Evolutionary conservation across 92 coral and sea anemone genomes (phyloP).

Genomic region (Parazoanthus swiftii): DNA sequence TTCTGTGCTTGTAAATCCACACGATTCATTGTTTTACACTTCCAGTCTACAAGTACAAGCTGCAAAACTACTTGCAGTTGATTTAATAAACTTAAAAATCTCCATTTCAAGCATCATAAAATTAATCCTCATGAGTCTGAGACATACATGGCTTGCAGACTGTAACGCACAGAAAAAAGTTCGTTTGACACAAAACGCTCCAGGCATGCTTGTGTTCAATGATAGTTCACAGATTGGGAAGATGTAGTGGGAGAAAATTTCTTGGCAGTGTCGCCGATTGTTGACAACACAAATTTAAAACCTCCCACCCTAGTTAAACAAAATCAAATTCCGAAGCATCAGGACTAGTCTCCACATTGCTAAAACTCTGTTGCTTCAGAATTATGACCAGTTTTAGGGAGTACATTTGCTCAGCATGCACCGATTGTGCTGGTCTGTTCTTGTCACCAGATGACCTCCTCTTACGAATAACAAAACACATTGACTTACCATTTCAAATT

Average conservation of each 20-base stretch:
- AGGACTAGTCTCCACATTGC: conserved; percentile 3
- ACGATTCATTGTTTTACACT: not conserved
- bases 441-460: conserved; percentile 17
- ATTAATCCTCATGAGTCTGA: not conserved
- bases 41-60: conserved; percentile 14
- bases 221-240: not conserved
- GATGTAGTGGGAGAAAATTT: not conserved
- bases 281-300: not conserved
- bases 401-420: conserved; percentile 26
- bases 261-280: not conserved
- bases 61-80: not conserved
- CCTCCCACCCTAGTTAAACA: conserved; percentile 30
- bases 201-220: not conserved
- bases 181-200: conserved; percentile 8
- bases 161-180: not conserved
- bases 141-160: conserved; percentile 6
- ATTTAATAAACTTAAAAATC: not conserved
- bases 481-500: conserved; percentile 96
- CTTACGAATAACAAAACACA: conserved; percentile 9
- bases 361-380: conserved; percentile 40
- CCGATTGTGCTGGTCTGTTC: conserved; percentile 13
- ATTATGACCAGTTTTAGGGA: not conserved
- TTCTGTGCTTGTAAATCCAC: conserved; percentile 36
- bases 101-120: not conserved
- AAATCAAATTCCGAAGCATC: conserved; percentile 35